Conservation (phyloP, 2,113 vertebrate species). For the Lepidiolamprologus cunningtoni region DNA sequence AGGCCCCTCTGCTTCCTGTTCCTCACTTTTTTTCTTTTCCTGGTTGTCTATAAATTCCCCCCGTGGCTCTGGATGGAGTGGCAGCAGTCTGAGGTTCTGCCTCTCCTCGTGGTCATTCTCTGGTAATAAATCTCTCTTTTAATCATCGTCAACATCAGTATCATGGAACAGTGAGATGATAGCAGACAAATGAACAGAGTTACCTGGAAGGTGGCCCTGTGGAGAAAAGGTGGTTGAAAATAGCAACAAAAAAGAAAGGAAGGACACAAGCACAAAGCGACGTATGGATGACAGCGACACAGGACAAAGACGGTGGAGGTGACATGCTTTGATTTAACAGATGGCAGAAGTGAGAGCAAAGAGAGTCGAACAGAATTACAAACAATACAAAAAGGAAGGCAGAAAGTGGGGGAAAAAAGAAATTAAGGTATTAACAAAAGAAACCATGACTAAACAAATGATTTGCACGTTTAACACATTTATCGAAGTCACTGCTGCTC, state of each 20-base stretch:
- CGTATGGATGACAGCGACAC: background rate
- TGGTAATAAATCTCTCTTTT: background rate
- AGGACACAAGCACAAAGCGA: background rate
- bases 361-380: background rate
- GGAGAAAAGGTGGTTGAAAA: slow-evolving; percentile 38
- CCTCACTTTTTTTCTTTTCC: slow-evolving; percentile 15
- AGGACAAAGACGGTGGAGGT: slow-evolving; percentile 4
- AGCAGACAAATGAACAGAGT: slow-evolving; percentile 49
- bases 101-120: slow-evolving; percentile 27
- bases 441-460: slow-evolving; percentile 10
- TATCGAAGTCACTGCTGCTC: slow-evolving; percentile 28
- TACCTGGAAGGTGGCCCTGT: slow-evolving; percentile 64
- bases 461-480: background rate
- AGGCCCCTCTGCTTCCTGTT: slow-evolving; percentile 52
- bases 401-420: background rate
- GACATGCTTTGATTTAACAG: slow-evolving; percentile 1
- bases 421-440: background rate
- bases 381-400: background rate
- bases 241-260: background rate
- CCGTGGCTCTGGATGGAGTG: slow-evolving; percentile 26
- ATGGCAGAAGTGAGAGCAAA: background rate
- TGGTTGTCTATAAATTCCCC: slow-evolving; percentile 60
- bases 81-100: slow-evolving; percentile 37
- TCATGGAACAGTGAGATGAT: slow-evolving; percentile 20
- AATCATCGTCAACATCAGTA: slow-evolving; percentile 6